phyloP scores from a whole-genome alignment of 2,113 vertebrate genomes.

The Eubucco bourcierii region DNA sequence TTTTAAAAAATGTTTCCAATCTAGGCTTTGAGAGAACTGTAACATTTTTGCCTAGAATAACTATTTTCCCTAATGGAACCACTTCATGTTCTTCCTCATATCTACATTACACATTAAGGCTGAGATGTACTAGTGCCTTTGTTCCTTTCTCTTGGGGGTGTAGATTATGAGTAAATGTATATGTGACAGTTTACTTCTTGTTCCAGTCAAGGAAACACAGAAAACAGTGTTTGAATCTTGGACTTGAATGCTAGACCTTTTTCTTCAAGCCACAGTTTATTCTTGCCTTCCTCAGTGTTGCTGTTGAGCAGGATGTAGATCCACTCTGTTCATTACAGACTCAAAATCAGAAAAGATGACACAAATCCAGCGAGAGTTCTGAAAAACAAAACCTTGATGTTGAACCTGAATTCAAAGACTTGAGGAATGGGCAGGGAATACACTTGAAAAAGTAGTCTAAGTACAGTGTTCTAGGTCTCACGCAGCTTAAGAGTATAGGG shows the following conservation, averaged over 20 bases:
- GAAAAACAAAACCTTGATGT: neutral
- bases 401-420: neutral
- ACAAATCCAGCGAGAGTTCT: neutral
- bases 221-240: neutral
- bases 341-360: neutral
- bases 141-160: neutral
- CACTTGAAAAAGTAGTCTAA: neutral
- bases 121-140: neutral
- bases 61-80: neutral
- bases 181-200: neutral
- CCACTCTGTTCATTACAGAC: neutral
- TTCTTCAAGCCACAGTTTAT: neutral
- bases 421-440: neutral
- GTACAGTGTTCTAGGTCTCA: neutral
- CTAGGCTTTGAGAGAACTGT: neutral
- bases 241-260: neutral
- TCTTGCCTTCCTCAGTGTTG: neutral
- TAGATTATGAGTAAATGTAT: neutral
- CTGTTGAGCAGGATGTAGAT: neutral
- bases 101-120: neutral
- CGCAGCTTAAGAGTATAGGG: neutral
- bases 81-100: neutral
- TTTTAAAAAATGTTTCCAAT: rapidly evolving
- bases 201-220: neutral
- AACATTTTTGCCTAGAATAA: neutral